Evolutionary conservation across 2,888 invertebrate genomes (phyloP).

Genomic region (Globia sparganii): DNA sequence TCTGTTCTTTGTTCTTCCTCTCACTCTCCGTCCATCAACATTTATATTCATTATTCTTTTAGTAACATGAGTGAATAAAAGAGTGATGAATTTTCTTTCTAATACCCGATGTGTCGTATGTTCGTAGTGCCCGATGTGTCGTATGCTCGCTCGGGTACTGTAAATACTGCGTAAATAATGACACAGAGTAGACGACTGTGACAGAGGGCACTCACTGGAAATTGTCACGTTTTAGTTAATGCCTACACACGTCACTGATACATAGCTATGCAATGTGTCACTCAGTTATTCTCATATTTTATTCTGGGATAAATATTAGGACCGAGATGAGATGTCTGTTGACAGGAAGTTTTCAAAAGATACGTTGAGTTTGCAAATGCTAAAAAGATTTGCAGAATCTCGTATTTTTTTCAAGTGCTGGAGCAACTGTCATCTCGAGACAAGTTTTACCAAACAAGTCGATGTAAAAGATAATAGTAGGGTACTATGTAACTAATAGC

Average conservation of each 20-base stretch:
- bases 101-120: too few relatives aligned
- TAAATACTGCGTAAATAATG: not conserved
- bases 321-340: not conserved
- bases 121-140: not conserved
- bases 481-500: not conserved
- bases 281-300: conserved; percentile 24
- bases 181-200: conserved; percentile 12
- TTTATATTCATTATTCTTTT: not conserved
- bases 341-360: not conserved
- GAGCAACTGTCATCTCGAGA: not conserved
- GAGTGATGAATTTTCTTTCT: not conserved
- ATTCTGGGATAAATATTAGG: conserved; percentile 20
- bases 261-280: conserved; percentile 17
- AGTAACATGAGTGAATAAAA: not conserved
- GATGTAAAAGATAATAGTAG: not conserved
- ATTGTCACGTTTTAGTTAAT: conserved; percentile 25
- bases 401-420: not conserved
- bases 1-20: too few relatives aligned
- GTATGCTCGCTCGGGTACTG: not conserved
- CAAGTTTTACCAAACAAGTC: not conserved
- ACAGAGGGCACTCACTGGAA: conserved; percentile 4
- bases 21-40: too few relatives aligned
- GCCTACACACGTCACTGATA: not conserved
- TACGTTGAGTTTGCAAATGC: not conserved
- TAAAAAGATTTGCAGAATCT: conserved; percentile 9